Conservation (phyloP, 1,140 invertebrate species). For the Drosophila varians region DNA sequence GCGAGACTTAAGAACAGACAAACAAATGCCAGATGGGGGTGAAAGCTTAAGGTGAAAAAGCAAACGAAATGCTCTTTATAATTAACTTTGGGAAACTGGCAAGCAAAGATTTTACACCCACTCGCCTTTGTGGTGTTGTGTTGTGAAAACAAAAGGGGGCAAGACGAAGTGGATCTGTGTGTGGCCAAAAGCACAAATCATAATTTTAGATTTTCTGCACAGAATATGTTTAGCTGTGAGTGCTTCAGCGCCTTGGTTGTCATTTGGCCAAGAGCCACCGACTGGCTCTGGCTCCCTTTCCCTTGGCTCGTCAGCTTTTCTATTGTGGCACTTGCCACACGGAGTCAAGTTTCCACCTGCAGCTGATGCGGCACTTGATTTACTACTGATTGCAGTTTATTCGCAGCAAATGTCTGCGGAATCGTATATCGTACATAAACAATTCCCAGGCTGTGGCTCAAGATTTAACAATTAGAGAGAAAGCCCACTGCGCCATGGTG, state of each 20-base stretch:
- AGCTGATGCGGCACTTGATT: constrained; percentile 66
- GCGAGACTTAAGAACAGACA: constrained; percentile 21
- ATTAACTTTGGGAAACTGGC: constrained; percentile 71
- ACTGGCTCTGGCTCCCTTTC: constrained; percentile 5
- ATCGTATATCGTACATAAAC: constrained; percentile 32
- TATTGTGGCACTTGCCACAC: constrained; percentile 46
- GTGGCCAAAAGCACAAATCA: constrained; percentile 72
- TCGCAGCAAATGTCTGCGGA: constrained; percentile 48
- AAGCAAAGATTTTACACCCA: constrained; percentile 48
- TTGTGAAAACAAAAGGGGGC: neutral
- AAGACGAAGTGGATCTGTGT: constrained; percentile 36
- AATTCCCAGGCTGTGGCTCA: constrained; percentile 23
- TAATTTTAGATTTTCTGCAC: constrained; percentile 72
- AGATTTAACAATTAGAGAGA: constrained; percentile 29
- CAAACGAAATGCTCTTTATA: constrained; percentile 57
- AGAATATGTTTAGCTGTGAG: constrained; percentile 14
- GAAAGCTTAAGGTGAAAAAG: constrained; percentile 24
- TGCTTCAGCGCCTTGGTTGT: constrained; percentile 34
- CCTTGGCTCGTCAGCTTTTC: constrained; percentile 27
- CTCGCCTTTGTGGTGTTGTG: constrained; percentile 21
- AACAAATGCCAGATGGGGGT: constrained; percentile 11
- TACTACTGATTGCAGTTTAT: constrained; percentile 77
- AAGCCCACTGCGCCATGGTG: neutral
- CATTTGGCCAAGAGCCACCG: constrained; percentile 34
- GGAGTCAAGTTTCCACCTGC: constrained; percentile 44